phyloP scores from a whole-genome alignment of 2,888 invertebrate genomes.

The Cephonodes hylas region DNA sequence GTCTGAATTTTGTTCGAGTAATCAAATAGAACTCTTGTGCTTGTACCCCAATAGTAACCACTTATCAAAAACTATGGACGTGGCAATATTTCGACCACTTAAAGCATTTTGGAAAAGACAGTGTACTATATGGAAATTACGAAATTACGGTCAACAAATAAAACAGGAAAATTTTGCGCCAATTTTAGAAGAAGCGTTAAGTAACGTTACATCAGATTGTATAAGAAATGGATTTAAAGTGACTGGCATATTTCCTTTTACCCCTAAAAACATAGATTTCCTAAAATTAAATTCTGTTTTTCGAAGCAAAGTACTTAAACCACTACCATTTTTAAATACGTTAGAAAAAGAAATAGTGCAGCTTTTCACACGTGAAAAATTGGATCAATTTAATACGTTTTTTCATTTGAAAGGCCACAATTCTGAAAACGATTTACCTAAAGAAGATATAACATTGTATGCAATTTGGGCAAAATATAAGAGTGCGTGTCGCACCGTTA shows the following conservation, averaged over 20 bases:
- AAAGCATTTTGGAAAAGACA: not conserved
- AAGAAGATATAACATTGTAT: not conserved
- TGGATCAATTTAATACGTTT: not conserved
- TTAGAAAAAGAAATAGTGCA: not conserved
- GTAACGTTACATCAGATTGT: not conserved
- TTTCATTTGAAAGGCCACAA: not conserved
- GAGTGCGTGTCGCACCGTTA: not conserved
- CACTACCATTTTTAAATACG: not conserved
- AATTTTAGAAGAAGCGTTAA: not conserved
- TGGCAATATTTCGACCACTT: not conserved
- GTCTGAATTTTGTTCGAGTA: constrained; percentile 19
- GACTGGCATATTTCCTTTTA: not conserved
- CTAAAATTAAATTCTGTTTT: not conserved
- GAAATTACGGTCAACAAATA: not conserved
- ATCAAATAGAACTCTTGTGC: not conserved
- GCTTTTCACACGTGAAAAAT: not conserved
- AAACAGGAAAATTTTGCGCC: not conserved
- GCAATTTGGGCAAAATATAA: not conserved
- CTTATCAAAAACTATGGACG: not conserved
- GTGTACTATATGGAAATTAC: not conserved
- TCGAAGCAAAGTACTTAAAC: not conserved
- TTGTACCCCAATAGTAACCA: not conserved
- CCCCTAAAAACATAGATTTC: not conserved
- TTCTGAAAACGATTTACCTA: not conserved
- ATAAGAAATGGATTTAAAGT: not conserved